phyloP scores from a whole-genome alignment of 2,888 invertebrate species.

The Tipula confusa region DNA sequence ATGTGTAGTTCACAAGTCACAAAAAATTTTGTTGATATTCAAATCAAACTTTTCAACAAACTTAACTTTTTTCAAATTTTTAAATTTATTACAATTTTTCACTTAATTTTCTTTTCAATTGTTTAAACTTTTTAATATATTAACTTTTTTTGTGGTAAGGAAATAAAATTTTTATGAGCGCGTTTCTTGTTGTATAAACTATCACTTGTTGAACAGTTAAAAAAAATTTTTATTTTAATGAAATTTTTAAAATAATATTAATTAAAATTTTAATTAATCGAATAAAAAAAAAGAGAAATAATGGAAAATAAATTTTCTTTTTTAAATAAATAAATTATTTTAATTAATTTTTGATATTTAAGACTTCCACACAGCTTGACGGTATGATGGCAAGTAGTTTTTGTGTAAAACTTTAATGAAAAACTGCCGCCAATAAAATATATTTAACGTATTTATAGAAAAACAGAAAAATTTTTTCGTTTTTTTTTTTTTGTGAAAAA shows the following conservation, averaged over 20 bases:
- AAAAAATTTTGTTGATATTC: neutral
- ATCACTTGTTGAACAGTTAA: neutral
- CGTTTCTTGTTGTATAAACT: neutral
- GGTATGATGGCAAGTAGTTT: neutral
- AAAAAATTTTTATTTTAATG: neutral
- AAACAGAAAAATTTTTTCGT: neutral
- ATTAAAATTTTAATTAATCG: too few species aligned
- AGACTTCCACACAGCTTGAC: neutral
- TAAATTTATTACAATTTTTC: neutral
- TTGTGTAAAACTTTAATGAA: constrained; percentile 14
- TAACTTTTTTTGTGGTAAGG: too few species aligned
- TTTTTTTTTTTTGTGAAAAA: neutral
- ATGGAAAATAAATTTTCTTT: too few species aligned
- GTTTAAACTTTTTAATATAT: too few species aligned
- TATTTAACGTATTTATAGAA: constrained; percentile 28
- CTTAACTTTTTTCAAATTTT: neutral
- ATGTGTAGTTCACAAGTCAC: neutral
- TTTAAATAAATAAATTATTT: neutral
- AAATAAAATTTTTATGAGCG: neutral
- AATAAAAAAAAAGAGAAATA: neutral
- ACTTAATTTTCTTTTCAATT: neutral
- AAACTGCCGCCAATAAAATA: constrained; percentile 29
- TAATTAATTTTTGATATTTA: neutral
- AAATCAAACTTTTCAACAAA: neutral
- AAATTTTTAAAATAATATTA: too few species aligned